Base-by-base conservation (phyloP, 2,888 invertebrate genomes). In the Trimorus sp. region DNA sequence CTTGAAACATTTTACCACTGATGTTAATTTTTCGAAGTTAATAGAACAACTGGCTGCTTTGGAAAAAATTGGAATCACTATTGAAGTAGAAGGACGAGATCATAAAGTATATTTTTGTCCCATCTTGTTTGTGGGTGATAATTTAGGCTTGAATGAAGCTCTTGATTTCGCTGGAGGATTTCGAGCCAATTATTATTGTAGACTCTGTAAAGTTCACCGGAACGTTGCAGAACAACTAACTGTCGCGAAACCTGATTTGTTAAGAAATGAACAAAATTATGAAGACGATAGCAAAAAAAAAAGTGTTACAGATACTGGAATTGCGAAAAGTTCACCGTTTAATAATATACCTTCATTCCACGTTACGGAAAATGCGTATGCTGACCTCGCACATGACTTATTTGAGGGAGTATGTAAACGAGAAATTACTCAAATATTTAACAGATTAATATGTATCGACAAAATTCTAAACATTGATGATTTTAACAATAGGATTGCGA, bases 311-410 rank as follows among this genome's bases (percentile, higher is more conserved):
- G 3, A 15, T 48, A 59, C 66, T 36, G 59, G 74, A 48, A 12
- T 71, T 53, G 48, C 14, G 37, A 15, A 73, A 56, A 56, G 51
- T 42, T 71, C 62, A 11, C 4, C 26, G 8, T 69, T 69, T 7
- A 79, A 79, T 68, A 38, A 74, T 0, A 66, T 71, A 7, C 58
- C 58, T 0, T 66, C 71, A 14, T 78, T 78, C 66, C 71, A 66
- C 9, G 66, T 79, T 12, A 62, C 45, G 6, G 40, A 74, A 11
- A 79, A 79, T 54, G n/a, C 36, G 3, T 79, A 9, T 14, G 73
- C 40, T 9, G 73, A 79, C 42, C 16, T 78, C 36, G 77, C 70
- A 7, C 74, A 74, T 40, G 68, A 79, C 37, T 37, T 73, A 5
- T 74, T 79, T 58, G 73, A 79, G 14, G 69, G 68, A 16, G 73